A percentile compares a stretch with the other conserved stretches of the same genome.
These are phyloP conservation scores for Azorinus chamasolen DNA, from an alignment of 2,888 invertebrate species.

Conservation along the genomic window DNA sequence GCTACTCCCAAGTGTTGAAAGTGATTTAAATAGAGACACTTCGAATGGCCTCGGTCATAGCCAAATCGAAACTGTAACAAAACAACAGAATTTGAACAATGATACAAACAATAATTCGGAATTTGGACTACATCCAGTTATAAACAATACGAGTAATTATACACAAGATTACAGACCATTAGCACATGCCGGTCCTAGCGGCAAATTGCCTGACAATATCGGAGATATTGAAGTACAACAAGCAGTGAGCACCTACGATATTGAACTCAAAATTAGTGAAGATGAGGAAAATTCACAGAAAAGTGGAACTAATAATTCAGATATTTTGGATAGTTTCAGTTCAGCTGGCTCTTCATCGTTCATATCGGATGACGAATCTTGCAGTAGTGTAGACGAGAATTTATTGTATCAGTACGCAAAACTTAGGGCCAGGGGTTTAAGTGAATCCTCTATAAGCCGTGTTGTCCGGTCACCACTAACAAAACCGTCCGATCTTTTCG, in stretches of 20 bases:
- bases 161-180: slow-evolving; percentile 30
- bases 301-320: not conserved
- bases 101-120: slow-evolving; percentile 23
- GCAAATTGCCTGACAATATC: slow-evolving; percentile 1
- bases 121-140: slow-evolving; percentile 41
- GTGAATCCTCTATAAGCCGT: slow-evolving; percentile 46
- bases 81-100: slow-evolving; percentile 40
- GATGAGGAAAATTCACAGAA: slow-evolving; percentile 28
- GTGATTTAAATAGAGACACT: slow-evolving; percentile 28
- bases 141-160: slow-evolving; percentile 24
- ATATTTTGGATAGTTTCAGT: slow-evolving; percentile 5
- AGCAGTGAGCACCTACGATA: slow-evolving; percentile 19
- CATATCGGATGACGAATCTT: slow-evolving; percentile 54
- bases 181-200: slow-evolving; percentile 7
- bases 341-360: slow-evolving; percentile 55
- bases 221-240: slow-evolving; percentile 13
- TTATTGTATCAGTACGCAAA: slow-evolving; percentile 41
- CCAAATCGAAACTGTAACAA: slow-evolving; percentile 44
- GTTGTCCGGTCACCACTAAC: slow-evolving; percentile 56
- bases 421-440: slow-evolving; percentile 32
- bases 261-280: slow-evolving; percentile 40
- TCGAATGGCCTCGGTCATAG: slow-evolving; percentile 28
- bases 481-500: slow-evolving; percentile 60
- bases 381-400: slow-evolving; percentile 53
- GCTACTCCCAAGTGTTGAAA: slow-evolving; percentile 11